A percentile compares a stretch with the other conserved stretches of the same genome.
Conservation (phyloP, 2,797 vertebrate genomes). For the Hypotaenidia okinawae region DNA sequence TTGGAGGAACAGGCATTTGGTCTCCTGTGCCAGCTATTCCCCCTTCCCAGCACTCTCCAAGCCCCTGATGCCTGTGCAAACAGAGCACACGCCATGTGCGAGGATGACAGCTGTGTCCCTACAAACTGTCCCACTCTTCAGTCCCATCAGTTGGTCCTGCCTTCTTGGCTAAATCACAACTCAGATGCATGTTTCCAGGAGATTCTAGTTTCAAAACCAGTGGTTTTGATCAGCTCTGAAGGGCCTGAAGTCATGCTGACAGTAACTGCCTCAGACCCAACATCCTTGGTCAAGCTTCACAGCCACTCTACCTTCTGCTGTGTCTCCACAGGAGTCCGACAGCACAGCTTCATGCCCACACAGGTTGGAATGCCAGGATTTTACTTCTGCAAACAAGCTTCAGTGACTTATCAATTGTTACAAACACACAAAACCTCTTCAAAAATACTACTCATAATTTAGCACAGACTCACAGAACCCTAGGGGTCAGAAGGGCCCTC, state of each 20-base stretch:
- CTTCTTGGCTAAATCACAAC: neutral
- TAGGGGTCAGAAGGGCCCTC: no score
- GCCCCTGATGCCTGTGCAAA: neutral
- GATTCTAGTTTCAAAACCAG: neutral
- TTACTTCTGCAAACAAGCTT: neutral
- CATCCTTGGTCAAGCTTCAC: neutral
- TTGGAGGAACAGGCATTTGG: neutral
- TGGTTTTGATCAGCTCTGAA: neutral
- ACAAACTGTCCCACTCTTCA: neutral
- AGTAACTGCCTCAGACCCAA: neutral
- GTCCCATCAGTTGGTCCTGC: accelerated
- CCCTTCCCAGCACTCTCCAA: neutral
- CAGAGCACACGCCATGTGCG: accelerated
- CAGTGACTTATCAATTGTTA: neutral
- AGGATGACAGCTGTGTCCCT: neutral
- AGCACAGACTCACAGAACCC: no score
- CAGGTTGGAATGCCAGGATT: neutral
- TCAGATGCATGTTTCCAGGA: neutral
- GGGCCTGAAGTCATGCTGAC: neutral
- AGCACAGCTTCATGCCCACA: neutral
- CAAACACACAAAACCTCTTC: neutral
- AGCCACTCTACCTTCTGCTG: neutral
- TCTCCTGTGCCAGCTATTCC: neutral
- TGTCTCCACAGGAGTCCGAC: neutral
- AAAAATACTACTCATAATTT: neutral